phyloP scores from a whole-genome alignment of 2,113 vertebrate species.

The Sylvietta virens region DNA sequence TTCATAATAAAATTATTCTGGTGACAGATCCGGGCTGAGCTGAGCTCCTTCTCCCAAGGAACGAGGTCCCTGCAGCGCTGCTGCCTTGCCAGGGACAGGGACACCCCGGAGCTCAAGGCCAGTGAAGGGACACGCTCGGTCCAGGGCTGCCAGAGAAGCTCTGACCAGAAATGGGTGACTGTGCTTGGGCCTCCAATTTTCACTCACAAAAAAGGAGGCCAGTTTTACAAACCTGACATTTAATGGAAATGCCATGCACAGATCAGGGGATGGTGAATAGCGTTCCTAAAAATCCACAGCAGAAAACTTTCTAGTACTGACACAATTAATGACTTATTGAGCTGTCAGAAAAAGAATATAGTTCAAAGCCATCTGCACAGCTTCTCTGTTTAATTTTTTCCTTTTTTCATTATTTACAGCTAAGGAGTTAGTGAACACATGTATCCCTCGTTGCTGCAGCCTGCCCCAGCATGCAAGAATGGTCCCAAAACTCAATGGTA shows the following conservation, averaged over 20 bases:
- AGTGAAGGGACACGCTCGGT: accelerated
- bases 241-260: not conserved
- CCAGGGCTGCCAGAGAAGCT: not conserved
- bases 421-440: not conserved
- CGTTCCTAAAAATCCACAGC: not conserved
- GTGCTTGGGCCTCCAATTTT: not conserved
- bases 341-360: not conserved
- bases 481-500: not conserved
- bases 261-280: not conserved
- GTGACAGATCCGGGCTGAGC: not conserved
- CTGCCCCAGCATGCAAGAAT: not conserved
- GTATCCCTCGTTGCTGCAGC: not conserved
- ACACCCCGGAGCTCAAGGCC: not conserved
- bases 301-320: not conserved
- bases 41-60: not conserved
- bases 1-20: not conserved
- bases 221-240: not conserved
- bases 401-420: not conserved
- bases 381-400: not conserved
- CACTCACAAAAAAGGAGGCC: not conserved
- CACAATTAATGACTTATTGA: not conserved
- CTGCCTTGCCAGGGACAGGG: accelerated
- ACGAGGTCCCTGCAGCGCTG: accelerated
- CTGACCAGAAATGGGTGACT: not conserved
- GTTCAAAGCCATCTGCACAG: not conserved